These are phyloP conservation scores for Carettochelys insculpta DNA, from an alignment of 2,113 vertebrate genomes.

Conservation along the genomic window DNA sequence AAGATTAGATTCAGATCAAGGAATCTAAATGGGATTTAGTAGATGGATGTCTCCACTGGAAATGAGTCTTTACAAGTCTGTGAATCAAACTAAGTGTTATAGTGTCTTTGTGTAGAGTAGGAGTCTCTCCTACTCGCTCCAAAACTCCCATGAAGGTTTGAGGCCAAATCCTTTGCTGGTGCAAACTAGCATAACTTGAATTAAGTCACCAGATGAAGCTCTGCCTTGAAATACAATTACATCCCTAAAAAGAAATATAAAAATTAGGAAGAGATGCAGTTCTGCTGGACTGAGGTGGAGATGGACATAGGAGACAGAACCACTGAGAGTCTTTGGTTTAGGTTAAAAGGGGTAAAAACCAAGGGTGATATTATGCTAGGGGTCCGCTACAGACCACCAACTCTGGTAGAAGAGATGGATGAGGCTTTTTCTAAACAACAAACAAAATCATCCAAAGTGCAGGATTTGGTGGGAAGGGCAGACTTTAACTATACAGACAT, in stretches of 20 bases:
- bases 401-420: too few species aligned
- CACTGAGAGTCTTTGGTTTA: too few species aligned
- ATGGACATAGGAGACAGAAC: too few species aligned
- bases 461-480: too few species aligned
- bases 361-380: too few species aligned
- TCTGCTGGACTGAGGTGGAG: too few species aligned
- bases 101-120: conserved; percentile 14
- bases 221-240: background rate
- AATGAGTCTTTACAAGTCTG: conserved; percentile 35
- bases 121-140: background rate
- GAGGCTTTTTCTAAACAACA: too few species aligned
- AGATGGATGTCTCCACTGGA: conserved; percentile 59
- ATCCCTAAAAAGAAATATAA: background rate
- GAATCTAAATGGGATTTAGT: conserved; percentile 54
- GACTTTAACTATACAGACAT: too few species aligned
- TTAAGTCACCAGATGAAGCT: background rate
- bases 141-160: conserved; percentile 20
- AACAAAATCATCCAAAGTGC: too few species aligned
- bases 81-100: conserved; percentile 30
- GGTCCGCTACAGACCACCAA: too few species aligned
- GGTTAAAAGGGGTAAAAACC: too few species aligned
- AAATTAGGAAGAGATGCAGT: background rate
- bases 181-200: background rate
- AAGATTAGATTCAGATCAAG: conserved; percentile 65
- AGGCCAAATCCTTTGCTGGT: conserved; percentile 10